These are phyloP conservation scores for Danio tinwini DNA, from an alignment of 2,797 vertebrate species.

Conservation along the genomic window DNA sequence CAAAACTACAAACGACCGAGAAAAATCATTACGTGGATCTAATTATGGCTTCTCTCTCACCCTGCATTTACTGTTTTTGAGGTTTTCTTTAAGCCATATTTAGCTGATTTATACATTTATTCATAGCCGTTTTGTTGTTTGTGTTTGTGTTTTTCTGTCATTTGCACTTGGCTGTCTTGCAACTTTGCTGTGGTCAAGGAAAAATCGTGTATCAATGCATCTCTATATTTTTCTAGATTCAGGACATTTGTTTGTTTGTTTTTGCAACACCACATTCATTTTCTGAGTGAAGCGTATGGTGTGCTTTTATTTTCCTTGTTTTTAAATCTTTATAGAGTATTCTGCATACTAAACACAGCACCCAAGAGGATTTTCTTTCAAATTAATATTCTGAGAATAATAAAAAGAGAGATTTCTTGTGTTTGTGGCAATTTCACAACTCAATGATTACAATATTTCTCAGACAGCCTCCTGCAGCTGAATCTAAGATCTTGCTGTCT, in stretches of 20 bases:
- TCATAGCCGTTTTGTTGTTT: conserved; percentile 23
- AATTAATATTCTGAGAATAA: conserved; percentile 67
- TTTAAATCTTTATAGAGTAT: conserved; percentile 54
- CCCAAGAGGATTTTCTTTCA: conserved; percentile 60
- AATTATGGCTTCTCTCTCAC: conserved; percentile 64
- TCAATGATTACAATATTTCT: conserved; percentile 56
- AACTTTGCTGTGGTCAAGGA: conserved; percentile 29
- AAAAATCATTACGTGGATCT: conserved; percentile 59
- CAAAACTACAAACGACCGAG: conserved; percentile 46
- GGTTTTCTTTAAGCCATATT: conserved; percentile 53
- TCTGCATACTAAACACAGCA: conserved; percentile 58
- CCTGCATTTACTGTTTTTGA: conserved; percentile 55
- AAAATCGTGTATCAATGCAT: neutral
- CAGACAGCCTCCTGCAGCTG: neutral
- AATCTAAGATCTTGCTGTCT: neutral
- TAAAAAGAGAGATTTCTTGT: conserved; percentile 50
- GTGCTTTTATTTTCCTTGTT: conserved; percentile 51
- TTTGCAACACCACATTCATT: conserved; percentile 26
- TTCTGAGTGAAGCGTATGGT: conserved; percentile 37
- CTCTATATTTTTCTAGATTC: neutral
- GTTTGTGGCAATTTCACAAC: conserved; percentile 74
- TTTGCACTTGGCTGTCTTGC: conserved; percentile 54
- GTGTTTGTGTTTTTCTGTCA: conserved; percentile 25
- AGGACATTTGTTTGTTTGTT: neutral
- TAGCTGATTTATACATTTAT: conserved; percentile 40